Percentiles rank a stretch among this genome's conserved stretches.
Evolutionary conservation across 2,113 vertebrate species (phyloP).

Genomic region (Engraulis encrasicolus): DNA sequence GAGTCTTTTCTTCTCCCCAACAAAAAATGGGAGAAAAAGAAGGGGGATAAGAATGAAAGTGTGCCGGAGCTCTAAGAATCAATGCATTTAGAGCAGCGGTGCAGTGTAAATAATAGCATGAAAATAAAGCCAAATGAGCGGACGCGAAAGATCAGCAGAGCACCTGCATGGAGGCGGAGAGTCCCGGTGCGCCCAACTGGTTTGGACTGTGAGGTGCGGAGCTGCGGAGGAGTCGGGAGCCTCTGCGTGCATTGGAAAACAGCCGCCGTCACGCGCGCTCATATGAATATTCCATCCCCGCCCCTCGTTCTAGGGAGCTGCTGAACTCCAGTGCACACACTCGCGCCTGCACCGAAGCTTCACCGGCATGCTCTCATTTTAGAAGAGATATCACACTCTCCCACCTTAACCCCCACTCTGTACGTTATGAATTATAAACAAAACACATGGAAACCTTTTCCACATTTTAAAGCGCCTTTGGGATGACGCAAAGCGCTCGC

Average conservation of each 20-base stretch:
- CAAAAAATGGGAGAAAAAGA: slow-evolving; percentile 47
- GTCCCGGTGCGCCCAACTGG: slow-evolving; percentile 88
- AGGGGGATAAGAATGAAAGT: slow-evolving; percentile 52
- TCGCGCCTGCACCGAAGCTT: slow-evolving; percentile 45
- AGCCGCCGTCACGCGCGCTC: slow-evolving; percentile 88
- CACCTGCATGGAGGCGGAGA: slow-evolving; percentile 80
- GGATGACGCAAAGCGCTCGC: not conserved
- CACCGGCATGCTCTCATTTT: slow-evolving; percentile 17
- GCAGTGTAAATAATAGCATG: slow-evolving; percentile 61
- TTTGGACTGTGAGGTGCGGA: slow-evolving; percentile 84
- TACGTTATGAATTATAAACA: slow-evolving; percentile 11
- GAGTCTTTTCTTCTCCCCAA: slow-evolving; percentile 65
- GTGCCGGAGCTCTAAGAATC: slow-evolving; percentile 58
- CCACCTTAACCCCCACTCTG: not conserved
- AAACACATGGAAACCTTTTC: slow-evolving; percentile 1
- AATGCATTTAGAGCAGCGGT: slow-evolving; percentile 64
- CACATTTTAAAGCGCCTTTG: not conserved
- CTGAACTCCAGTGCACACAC: slow-evolving; percentile 67
- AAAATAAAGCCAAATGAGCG: slow-evolving; percentile 66
- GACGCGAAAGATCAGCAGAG: slow-evolving; percentile 76
- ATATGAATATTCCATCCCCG: slow-evolving; percentile 92
- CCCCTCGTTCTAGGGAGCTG: slow-evolving; percentile 76
- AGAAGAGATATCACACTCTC: slow-evolving; percentile 15
- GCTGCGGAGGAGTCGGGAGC: slow-evolving; percentile 88
- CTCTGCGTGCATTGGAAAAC: slow-evolving; percentile 90